phyloP scores from a whole-genome alignment of 2,797 vertebrate species.

The Artibeus lituratus region DNA sequence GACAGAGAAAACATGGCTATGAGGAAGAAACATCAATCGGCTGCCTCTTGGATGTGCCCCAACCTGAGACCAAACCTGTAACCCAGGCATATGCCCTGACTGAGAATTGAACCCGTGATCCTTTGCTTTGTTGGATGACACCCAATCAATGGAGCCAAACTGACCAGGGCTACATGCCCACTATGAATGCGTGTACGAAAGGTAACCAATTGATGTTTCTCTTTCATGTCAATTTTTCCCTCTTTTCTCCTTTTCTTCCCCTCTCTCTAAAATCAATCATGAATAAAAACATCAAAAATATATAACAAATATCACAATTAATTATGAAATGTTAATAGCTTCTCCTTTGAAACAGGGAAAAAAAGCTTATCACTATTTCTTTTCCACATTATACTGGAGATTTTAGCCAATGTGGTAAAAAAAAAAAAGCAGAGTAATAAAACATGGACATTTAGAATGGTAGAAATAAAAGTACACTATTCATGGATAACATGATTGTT shows the following conservation, averaged over 20 bases:
- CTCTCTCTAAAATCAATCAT: neutral
- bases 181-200: neutral
- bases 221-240: neutral
- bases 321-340: neutral
- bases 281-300: neutral
- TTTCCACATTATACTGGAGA: neutral
- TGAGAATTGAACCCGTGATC: too few relatives aligned
- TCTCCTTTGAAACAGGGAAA: neutral
- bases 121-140: too few relatives aligned
- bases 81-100: too few relatives aligned
- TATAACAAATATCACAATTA: neutral
- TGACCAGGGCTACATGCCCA: too few relatives aligned
- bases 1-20: too few relatives aligned
- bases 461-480: neutral
- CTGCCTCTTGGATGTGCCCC: too few relatives aligned
- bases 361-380: neutral
- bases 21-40: too few relatives aligned
- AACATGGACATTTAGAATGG: neutral
- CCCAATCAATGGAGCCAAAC: too few relatives aligned
- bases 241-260: neutral
- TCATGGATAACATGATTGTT: neutral
- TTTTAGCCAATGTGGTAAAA: neutral
- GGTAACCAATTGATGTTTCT: neutral
- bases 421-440: neutral
- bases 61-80: too few relatives aligned